Conservation (phyloP, 2,888 invertebrate species). For the Chironomus tentans region DNA sequence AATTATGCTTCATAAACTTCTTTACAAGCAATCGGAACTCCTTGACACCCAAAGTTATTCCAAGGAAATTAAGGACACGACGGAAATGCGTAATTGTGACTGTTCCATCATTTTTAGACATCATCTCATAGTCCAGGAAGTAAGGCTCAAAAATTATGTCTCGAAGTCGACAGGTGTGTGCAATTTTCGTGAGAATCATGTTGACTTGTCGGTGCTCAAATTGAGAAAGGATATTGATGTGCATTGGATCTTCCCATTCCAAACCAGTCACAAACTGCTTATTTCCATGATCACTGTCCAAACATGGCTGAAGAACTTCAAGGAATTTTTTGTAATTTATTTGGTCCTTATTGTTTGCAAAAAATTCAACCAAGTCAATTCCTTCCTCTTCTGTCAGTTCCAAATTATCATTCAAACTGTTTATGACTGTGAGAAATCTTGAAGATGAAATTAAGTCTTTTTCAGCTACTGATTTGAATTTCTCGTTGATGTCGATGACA, state of each 20-base stretch:
- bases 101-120: constrained; percentile 63
- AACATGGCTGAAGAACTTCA: background rate
- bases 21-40: constrained; percentile 67
- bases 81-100: constrained; percentile 70
- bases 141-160: constrained; percentile 61
- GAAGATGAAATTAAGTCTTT: constrained; percentile 60
- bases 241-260: constrained; percentile 62
- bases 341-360: background rate
- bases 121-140: constrained; percentile 48
- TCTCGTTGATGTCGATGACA: background rate
- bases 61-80: constrained; percentile 60
- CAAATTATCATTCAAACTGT: background rate
- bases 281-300: background rate
- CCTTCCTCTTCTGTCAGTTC: background rate
- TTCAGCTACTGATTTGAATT: constrained; percentile 52
- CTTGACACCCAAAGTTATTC: constrained; percentile 56
- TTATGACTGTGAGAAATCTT: constrained; percentile 20
- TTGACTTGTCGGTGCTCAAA: constrained; percentile 59
- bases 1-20: constrained; percentile 65
- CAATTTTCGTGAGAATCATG: constrained; percentile 64
- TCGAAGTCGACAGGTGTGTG: constrained; percentile 47
- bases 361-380: background rate
- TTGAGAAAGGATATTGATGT: constrained; percentile 53
- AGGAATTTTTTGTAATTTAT: background rate
- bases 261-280: constrained; percentile 46